Evolutionary conservation across 1,140 invertebrate genomes (phyloP).

Genomic region (Saccostrea glomerata): DNA sequence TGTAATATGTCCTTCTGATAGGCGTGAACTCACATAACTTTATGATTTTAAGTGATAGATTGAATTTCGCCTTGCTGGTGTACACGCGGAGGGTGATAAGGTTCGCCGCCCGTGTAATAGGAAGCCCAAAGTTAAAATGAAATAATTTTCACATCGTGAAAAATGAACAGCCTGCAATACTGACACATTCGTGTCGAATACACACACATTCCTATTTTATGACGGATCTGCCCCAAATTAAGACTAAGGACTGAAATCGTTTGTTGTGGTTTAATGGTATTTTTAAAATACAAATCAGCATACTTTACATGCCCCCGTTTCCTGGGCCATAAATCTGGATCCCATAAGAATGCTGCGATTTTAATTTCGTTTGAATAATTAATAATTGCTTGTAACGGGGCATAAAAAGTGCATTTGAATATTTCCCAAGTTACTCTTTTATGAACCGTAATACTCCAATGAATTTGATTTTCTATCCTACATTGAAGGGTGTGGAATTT

Average conservation of each 20-base stretch:
- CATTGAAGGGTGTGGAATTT: background rate
- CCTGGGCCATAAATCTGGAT: background rate
- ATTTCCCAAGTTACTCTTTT: background rate
- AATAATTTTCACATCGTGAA: background rate
- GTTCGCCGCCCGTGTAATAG: background rate
- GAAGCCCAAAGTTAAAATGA: background rate
- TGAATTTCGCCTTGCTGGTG: background rate
- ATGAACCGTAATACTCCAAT: background rate
- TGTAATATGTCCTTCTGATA: background rate
- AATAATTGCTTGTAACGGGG: background rate
- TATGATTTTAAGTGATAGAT: background rate
- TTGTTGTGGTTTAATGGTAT: conserved; percentile 11
- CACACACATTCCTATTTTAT: background rate
- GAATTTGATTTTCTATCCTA: background rate
- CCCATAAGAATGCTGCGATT: background rate
- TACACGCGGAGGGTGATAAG: background rate
- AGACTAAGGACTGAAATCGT: background rate
- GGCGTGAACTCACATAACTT: conserved; percentile 12
- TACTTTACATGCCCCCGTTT: background rate
- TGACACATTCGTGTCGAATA: background rate
- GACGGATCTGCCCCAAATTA: conserved; percentile 4
- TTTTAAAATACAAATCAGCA: background rate
- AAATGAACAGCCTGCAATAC: background rate
- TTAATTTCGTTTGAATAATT: background rate
- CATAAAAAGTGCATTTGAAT: background rate